Evolutionary conservation across 2,888 invertebrate species (phyloP).

Genomic region (Eilema griseolum): DNA sequence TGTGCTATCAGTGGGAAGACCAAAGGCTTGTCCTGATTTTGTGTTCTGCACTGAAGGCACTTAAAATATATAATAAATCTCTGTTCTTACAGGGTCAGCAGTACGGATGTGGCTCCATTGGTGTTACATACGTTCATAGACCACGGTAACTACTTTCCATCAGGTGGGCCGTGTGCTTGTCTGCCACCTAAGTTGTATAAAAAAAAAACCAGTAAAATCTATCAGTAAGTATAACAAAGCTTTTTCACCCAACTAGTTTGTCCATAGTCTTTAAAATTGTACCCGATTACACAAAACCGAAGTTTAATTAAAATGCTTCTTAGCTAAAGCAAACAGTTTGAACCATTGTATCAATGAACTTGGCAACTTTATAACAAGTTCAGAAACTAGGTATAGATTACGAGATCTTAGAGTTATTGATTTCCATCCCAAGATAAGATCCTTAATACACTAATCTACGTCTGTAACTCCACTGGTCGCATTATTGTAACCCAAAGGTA

Average conservation of each 20-base stretch:
- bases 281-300: background rate
- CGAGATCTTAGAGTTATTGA: conserved; percentile 5
- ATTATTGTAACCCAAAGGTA: background rate
- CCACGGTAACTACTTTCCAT: no score
- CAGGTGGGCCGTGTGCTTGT: no score
- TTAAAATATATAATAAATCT: no score
- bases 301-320: conserved; percentile 5
- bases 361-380: conserved; percentile 5
- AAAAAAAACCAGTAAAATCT: no score
- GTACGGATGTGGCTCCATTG: no score
- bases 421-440: conserved; percentile 1
- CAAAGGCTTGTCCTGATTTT: no score
- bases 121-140: no score
- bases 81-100: no score
- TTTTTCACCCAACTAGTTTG: background rate
- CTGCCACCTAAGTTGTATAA: no score
- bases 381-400: conserved; percentile 6
- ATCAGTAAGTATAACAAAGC: background rate
- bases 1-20: no score
- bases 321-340: conserved; percentile 11
- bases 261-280: background rate
- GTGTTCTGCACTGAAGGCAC: no score
- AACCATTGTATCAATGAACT: conserved; percentile 15
- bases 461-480: background rate
- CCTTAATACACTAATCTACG: background rate